Evolutionary conservation across 2,113 vertebrate species (phyloP).

Genomic region (Cercopithecus mona): DNA sequence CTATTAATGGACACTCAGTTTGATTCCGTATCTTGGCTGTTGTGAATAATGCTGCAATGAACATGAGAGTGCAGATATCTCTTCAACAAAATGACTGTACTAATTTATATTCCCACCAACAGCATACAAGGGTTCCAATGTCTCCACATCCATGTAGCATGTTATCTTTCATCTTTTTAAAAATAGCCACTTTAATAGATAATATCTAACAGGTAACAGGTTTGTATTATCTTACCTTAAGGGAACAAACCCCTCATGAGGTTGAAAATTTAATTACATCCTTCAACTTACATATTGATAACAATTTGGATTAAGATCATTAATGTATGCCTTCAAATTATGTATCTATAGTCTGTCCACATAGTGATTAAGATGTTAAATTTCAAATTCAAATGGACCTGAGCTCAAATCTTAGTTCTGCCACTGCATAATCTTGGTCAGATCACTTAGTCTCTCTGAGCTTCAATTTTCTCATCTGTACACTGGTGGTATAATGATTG

Average conservation of each 20-base stretch:
- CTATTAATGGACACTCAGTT: neutral
- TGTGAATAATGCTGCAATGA: neutral
- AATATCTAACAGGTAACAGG: neutral
- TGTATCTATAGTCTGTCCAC: neutral
- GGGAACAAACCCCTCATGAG: neutral
- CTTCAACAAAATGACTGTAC: neutral
- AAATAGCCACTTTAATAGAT: neutral
- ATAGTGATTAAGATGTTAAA: neutral
- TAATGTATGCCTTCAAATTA: neutral
- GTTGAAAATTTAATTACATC: neutral
- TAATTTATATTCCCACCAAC: neutral
- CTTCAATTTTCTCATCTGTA: neutral
- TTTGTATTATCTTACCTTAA: neutral
- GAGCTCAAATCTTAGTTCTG: neutral
- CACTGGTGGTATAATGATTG: neutral
- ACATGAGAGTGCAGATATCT: no score
- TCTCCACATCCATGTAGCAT: neutral
- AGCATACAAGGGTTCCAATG: neutral
- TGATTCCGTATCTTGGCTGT: neutral
- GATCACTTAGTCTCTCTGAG: neutral
- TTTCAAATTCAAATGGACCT: neutral
- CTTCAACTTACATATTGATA: neutral
- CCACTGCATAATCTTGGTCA: neutral
- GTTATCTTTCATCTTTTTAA: neutral
- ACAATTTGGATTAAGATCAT: neutral